Evolutionary conservation across 1,140 invertebrate species (phyloP), one percentile per base, ranked within the genome.

Genomic region (Papilio dardanus): DNA sequence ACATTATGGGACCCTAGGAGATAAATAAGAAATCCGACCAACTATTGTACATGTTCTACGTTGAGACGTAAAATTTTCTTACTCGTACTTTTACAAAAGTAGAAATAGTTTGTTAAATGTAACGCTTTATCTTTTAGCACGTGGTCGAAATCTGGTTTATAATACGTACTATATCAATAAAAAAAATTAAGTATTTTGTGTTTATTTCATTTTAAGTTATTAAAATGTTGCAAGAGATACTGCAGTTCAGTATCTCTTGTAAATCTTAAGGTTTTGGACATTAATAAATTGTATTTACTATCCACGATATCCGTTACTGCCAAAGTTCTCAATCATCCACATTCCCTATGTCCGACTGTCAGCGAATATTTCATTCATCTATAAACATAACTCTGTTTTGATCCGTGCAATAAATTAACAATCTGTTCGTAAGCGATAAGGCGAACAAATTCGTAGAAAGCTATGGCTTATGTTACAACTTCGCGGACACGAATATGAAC

Each of bases 391-490:
- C 67, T 69, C 33, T 28, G 24, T 62, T 50, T 10, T 28, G 21
- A 69, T 24, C 21, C 19, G 67, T 69, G 31, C 21, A 14, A 28
- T 69, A 35, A 69, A 28, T 68, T 68, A 40, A 30, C 40, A 37
- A 24, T 69, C 24, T 50, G 21, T 21, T 37, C 12, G 6, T 19
- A 16, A 69, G 4, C 42, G 69, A 50, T 50, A 71, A 50, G 30
- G 46, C 19, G 0, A 7, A 71, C 37, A 71, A 58, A 73, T 73
- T 73, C 71, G 46, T 73, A 50, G 71, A 73, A 73, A 73, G 71
- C 21, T 31, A 1, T 33, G 28, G 30, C 42, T 73, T 33, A 33
- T 58, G 46, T 73, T 73, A 73, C 71, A 50, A 24, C 40, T 73
- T 73, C 71, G 30, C 71, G 10, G 71, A 73, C 71, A n/a, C 71